These are phyloP conservation scores for Choreutis nemorana DNA, from an alignment of 2,888 invertebrate genomes.

Conservation along the genomic window DNA sequence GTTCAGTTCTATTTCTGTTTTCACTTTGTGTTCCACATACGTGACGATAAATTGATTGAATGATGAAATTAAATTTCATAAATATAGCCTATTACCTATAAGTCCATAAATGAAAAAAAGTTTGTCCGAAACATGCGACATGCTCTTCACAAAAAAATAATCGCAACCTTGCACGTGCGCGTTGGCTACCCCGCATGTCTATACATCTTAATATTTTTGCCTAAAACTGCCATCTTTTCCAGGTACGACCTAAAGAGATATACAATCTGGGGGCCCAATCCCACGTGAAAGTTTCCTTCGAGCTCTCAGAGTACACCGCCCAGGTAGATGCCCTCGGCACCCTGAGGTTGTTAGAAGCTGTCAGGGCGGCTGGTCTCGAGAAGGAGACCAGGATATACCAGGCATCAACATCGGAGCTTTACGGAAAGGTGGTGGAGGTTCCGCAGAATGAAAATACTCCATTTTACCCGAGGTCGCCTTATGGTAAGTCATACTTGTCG, in stretches of 20 bases:
- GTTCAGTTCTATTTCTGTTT: too few species aligned
- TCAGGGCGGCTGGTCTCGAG: slow-evolving; percentile 86
- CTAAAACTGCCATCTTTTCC: slow-evolving; percentile 14
- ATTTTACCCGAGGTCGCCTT: slow-evolving; percentile 95
- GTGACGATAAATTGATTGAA: too few species aligned
- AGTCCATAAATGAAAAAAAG: too few species aligned
- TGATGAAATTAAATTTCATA: too few species aligned
- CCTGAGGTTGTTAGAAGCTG: slow-evolving; percentile 88
- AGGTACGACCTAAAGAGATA: slow-evolving; percentile 86
- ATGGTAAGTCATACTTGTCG: slow-evolving; percentile 77
- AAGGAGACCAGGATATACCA: slow-evolving; percentile 89
- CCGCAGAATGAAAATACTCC: slow-evolving; percentile 96
- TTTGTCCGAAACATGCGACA: too few species aligned
- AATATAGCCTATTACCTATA: too few species aligned
- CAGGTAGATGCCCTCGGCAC: slow-evolving; percentile 98
- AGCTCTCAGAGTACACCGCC: slow-evolving; percentile 98
- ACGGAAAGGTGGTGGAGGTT: slow-evolving; percentile 90
- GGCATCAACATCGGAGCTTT: slow-evolving; percentile 95
- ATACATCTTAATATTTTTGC: too few species aligned
- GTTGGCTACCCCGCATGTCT: too few species aligned
- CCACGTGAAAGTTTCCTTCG: slow-evolving; percentile 99
- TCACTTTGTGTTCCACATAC: too few species aligned
- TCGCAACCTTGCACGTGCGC: too few species aligned
- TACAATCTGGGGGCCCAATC: slow-evolving; percentile 99
- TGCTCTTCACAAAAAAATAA: too few species aligned